A percentile compares a stretch with the other conserved stretches of the same genome.
phyloP scores from a whole-genome alignment of 1,140 invertebrate genomes.

The Samia ricini region DNA sequence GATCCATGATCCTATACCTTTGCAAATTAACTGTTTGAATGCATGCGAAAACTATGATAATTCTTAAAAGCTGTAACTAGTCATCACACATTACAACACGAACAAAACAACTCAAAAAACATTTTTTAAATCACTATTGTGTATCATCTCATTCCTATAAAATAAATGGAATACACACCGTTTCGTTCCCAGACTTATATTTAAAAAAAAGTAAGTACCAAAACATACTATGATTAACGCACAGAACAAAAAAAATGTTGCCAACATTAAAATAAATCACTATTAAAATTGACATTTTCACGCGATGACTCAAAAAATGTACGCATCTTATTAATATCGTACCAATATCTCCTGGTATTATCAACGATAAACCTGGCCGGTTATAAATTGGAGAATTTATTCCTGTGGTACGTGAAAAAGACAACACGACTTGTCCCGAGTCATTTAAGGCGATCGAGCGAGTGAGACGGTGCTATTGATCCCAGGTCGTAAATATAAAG shows the following conservation, averaged over 20 bases:
- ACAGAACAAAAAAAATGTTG: neutral
- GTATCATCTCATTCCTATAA: neutral
- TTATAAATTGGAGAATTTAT: constrained; percentile 71
- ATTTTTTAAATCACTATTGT: too few relatives aligned
- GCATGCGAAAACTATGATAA: too few relatives aligned
- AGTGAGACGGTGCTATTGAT: constrained; percentile 41
- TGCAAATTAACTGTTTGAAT: too few relatives aligned
- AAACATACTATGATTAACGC: neutral
- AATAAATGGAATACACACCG: too few relatives aligned
- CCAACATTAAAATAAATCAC: constrained; percentile 57
- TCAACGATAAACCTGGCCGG: constrained; percentile 56
- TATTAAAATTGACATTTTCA: constrained; percentile 68
- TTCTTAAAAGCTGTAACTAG: too few relatives aligned
- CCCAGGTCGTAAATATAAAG: constrained; percentile 66
- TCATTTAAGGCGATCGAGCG: constrained; percentile 33
- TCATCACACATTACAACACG: too few relatives aligned
- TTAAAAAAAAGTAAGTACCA: neutral
- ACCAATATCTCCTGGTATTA: constrained; percentile 51
- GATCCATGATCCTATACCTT: too few relatives aligned
- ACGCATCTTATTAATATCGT: constrained; percentile 61
- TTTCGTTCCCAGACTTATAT: too few relatives aligned
- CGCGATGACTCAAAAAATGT: constrained; percentile 48
- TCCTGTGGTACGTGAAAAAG: constrained; percentile 44
- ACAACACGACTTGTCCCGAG: constrained; percentile 35
- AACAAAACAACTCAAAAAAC: too few relatives aligned